These are phyloP conservation scores for Leucania comma DNA, from an alignment of 2,888 invertebrate genomes.

Conservation along the genomic window DNA sequence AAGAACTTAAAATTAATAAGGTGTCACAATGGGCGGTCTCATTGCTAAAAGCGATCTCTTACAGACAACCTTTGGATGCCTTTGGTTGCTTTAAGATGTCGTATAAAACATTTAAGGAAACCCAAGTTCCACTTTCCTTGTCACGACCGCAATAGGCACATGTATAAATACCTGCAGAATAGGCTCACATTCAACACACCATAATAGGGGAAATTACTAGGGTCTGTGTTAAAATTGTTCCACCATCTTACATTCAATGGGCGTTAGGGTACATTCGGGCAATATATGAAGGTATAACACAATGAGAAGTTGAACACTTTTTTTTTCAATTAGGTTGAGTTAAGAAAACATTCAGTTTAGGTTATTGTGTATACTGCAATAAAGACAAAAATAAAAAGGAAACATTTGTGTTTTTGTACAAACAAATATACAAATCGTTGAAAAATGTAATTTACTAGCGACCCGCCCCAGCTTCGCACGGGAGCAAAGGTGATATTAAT, in stretches of 20 bases:
- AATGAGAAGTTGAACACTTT: not conserved
- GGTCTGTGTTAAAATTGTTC: slow-evolving; percentile 42
- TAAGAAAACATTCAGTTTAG: not conserved
- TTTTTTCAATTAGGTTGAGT: not conserved
- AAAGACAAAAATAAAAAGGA: too few relatives aligned
- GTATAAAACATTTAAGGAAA: not conserved
- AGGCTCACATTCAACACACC: slow-evolving; percentile 25
- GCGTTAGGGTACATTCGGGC: not conserved
- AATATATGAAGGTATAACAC: slow-evolving; percentile 3
- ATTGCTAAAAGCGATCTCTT: too few relatives aligned
- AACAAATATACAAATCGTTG: too few relatives aligned
- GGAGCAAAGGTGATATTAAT: too few relatives aligned
- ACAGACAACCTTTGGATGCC: too few relatives aligned
- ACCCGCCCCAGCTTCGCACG: too few relatives aligned
- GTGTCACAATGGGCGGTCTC: too few relatives aligned
- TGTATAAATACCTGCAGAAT: not conserved
- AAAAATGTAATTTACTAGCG: too few relatives aligned
- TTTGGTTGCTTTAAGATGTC: too few relatives aligned
- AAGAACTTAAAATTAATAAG: too few relatives aligned
- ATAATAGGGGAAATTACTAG: slow-evolving; percentile 33
- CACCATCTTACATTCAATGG: slow-evolving; percentile 21
- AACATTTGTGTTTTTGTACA: too few relatives aligned
- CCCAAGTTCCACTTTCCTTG: not conserved
- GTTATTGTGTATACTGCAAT: too few relatives aligned
- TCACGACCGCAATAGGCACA: not conserved